Evolutionary conservation across 2,888 invertebrate species (phyloP), one percentile per base, ranked within the genome.

Genomic region (Gandaritis pyraliata): DNA sequence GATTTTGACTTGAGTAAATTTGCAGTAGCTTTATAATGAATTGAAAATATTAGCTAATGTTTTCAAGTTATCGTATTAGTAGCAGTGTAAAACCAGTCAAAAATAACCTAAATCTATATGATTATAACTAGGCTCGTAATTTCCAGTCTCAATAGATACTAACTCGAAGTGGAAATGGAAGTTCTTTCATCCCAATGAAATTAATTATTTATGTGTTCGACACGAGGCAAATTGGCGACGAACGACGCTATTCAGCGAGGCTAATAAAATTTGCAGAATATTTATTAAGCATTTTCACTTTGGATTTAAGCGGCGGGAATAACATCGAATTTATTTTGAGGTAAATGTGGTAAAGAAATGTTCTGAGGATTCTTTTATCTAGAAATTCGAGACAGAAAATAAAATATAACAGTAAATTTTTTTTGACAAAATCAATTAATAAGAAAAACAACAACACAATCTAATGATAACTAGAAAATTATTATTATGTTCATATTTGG

Each of bases 171-270:
- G 76, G 76, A 79, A 80, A 80, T 79, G 74, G 73, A 65, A 65
- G 72, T 73, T 76, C 75, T 74, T 80, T 78, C 73, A 76, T 69
- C 64, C 65, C 75, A 77, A 76, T 76, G 64, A 76, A 78, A 77
- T 80, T 78, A 79, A 80, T 80, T 80, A 79, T 80, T 76, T 79
- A 76, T 71, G 71, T 73, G 71, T 77, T 76, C 78, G 70, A 73
- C 66, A 68, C 69, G 70, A 63, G 64, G 69, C 66, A 70, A 74
- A 76, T 78, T 73, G 75, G 65, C 70, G 70, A 66, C 68, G 73
- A 74, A 63, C 61, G 65, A 63, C 54, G 63, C 66, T 58, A 70
- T 76, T 76, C 73, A 77, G 68, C 63, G 68, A 68, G 57, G 69
- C 69, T 66, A 63, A 73, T 72, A 70, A 70, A 72, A 75, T 72